Percentiles rank a stretch among this genome's conserved stretches.
Evolutionary conservation across 2,797 vertebrate species (phyloP).

Genomic region (Huso huso): DNA sequence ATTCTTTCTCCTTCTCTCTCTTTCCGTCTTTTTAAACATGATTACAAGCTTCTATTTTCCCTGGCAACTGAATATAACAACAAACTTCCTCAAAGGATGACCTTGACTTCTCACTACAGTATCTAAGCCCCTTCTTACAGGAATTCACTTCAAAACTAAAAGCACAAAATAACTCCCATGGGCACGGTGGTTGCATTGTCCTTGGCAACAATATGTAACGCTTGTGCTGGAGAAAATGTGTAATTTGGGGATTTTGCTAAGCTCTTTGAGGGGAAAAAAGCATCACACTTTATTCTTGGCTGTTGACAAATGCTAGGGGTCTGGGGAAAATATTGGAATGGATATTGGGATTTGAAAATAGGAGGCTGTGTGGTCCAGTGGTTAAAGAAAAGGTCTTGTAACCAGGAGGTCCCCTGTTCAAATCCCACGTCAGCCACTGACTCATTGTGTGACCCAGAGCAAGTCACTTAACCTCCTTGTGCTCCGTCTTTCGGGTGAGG

Average conservation of each 20-base stretch:
- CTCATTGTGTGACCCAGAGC: no score
- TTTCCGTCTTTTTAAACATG: no score
- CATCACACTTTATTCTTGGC: neutral
- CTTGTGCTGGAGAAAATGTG: conserved; percentile 22
- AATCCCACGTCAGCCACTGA: no score
- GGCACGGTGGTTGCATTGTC: conserved; percentile 23
- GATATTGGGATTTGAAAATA: no score
- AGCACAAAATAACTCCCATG: conserved; percentile 17
- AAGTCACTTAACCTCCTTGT: no score
- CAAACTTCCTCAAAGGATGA: conserved; percentile 4
- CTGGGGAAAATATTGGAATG: no score
- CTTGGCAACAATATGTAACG: conserved; percentile 15
- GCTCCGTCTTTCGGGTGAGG: no score
- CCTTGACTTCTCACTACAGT: neutral
- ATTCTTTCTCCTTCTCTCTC: neutral
- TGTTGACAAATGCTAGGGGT: neutral
- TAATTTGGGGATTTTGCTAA: conserved; percentile 17
- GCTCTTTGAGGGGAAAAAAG: conserved; percentile 10
- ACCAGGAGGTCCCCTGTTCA: no score
- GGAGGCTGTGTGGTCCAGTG: no score
- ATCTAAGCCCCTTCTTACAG: conserved; percentile 4
- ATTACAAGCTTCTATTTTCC: conserved; percentile 12
- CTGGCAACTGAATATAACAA: conserved; percentile 31
- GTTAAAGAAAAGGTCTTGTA: no score
- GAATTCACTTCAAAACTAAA: neutral